A percentile compares a stretch with the other conserved stretches of the same genome.
Conservation (phyloP, 1,140 invertebrate species). For the Magallana gigas region DNA sequence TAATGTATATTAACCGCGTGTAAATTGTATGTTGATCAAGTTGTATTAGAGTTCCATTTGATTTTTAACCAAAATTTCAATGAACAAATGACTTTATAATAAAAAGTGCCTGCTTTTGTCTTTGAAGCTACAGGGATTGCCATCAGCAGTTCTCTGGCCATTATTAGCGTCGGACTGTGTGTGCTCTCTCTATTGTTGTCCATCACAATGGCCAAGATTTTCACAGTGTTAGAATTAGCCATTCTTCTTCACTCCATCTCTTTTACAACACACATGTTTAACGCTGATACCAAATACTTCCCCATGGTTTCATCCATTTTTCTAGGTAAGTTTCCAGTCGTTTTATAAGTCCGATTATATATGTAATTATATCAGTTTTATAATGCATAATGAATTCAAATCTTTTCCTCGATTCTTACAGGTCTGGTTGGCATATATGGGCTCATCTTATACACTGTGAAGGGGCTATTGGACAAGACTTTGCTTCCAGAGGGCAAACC, state of each 20-base stretch:
- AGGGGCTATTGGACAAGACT: constrained; percentile 54
- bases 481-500: constrained; percentile 67
- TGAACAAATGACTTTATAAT: too few species aligned
- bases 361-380: background rate
- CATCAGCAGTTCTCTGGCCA: background rate
- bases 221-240: background rate
- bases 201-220: background rate
- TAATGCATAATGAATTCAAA: background rate
- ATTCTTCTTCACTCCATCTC: background rate
- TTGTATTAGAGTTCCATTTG: too few species aligned
- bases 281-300: background rate
- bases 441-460: constrained; percentile 60
- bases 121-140: background rate
- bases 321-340: background rate
- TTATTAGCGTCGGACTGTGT: background rate
- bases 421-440: constrained; percentile 64
- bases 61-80: too few species aligned
- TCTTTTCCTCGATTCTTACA: constrained; percentile 28
- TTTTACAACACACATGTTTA: background rate
- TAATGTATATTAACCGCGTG: background rate
- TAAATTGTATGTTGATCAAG: too few species aligned
- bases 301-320: constrained; percentile 22
- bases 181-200: background rate
- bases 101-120: background rate
- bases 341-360: too few species aligned